Base-by-base conservation (phyloP, 2,113 vertebrate species). In the Trachemys scripta region DNA sequence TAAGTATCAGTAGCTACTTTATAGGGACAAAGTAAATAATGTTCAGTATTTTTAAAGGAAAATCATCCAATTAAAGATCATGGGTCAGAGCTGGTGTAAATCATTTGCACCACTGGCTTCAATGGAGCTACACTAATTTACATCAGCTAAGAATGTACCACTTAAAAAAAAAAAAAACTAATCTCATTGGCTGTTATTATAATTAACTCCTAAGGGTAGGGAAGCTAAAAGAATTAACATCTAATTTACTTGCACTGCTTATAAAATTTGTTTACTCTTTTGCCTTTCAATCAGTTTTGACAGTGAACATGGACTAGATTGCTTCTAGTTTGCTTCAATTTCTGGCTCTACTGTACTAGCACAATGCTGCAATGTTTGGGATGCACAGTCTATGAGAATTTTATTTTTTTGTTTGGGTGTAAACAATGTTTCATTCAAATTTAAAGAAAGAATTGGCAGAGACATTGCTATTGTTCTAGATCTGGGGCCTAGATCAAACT, bases 211-310 rank as follows among this genome's bases (percentile, higher is more conserved):
- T 94, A 87, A 94, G 91, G 90, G 51, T 84, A 92, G 94, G 82
- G 82, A 94, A 95, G 84, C 25, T 42, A 87, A 69, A 80, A 62
- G 38, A 82, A 38, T 47, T 42, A 85, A 79, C 17, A 51, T 59
- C 69, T 84, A 94, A 95, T 92, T 96, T 92, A 90, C 92, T 96
- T 96, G 97, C 95, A 38, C 90, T 94, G 94, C 92, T 92, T 96
- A 80, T 87, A 93, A 91, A 72, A 10, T 89, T 93, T 38, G 9
- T 72, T 88, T 22, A 5, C 31, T 19, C 3, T 6, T 93, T 90
- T 47, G 47, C 65, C 45, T 82, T 96, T 95, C 95, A 90, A 94
- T 94, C 84, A 84, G 84, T 59, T 94, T 45, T 24, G 54, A 2
- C 78, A 6, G 17, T 8, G 12, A 11, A 35, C 49, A 38, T 11